phyloP scores from a whole-genome alignment of 2,888 invertebrate species.

The Schizotus pectinicornis region DNA sequence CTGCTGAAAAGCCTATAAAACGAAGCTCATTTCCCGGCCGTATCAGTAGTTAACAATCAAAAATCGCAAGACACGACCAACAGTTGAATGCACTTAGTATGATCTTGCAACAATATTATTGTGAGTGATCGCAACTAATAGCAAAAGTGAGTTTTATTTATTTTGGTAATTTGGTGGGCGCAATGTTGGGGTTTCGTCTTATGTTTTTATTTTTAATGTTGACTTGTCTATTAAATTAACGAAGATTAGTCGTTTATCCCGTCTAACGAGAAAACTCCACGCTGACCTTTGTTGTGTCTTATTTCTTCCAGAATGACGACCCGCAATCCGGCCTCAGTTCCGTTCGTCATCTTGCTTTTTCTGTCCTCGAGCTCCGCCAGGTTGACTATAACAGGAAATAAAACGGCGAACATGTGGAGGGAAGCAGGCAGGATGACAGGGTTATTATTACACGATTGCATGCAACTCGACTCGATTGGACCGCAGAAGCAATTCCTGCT shows the following conservation, averaged over 20 bases:
- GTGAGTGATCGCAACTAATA: too few species aligned
- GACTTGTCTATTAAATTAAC: too few species aligned
- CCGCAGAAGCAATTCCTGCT: conserved; percentile 29
- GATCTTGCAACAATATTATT: too few species aligned
- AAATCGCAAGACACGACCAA: conserved; percentile 5
- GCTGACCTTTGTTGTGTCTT: background rate
- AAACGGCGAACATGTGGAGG: conserved; percentile 34
- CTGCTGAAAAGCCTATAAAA: conserved; percentile 26
- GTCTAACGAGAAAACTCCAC: too few species aligned
- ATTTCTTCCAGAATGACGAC: conserved; percentile 27
- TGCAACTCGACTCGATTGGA: conserved; percentile 26
- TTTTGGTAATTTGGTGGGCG: too few species aligned
- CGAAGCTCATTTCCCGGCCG: conserved; percentile 15
- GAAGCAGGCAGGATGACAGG: conserved; percentile 40
- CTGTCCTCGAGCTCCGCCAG: conserved; percentile 16
- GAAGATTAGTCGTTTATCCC: too few species aligned
- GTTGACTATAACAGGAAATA: conserved; percentile 15
- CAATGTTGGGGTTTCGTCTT: too few species aligned
- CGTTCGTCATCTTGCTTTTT: conserved; percentile 17
- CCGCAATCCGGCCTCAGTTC: conserved; percentile 17
- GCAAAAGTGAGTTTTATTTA: too few species aligned
- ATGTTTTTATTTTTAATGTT: too few species aligned
- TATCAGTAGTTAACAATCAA: conserved; percentile 13
- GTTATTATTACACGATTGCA: conserved; percentile 41
- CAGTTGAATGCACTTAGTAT: too few species aligned